Evolutionary conservation across 2,113 vertebrate species (phyloP).

Genomic region (Furnarius figulus): DNA sequence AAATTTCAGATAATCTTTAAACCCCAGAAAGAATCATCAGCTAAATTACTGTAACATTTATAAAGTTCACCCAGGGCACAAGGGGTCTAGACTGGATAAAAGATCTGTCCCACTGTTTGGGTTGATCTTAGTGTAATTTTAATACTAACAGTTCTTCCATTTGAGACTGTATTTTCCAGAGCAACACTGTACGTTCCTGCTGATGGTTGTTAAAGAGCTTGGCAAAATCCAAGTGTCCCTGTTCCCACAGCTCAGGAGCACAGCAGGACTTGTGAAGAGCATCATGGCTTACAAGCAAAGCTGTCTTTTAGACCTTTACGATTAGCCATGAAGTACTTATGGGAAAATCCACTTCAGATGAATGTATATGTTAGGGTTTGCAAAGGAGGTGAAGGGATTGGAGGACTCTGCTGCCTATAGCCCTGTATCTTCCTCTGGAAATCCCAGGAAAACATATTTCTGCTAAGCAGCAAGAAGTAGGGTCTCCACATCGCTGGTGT

Average conservation of each 20-base stretch:
- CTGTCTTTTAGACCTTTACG: background rate
- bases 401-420: background rate
- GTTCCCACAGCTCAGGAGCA: background rate
- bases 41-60: background rate
- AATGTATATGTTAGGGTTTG: background rate
- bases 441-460: background rate
- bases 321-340: rapidly evolving
- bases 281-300: background rate
- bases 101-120: background rate
- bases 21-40: background rate
- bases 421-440: background rate
- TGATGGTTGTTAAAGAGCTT: background rate
- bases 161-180: background rate
- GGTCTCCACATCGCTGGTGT: background rate
- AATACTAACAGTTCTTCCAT: background rate
- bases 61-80: background rate
- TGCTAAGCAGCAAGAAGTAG: background rate
- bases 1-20: background rate
- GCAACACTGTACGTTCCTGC: background rate
- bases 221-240: background rate
- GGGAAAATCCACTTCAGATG: background rate
- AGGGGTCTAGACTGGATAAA: background rate
- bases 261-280: background rate
- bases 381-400: background rate
- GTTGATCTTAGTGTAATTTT: background rate